Base-by-base conservation (phyloP, 2,113 vertebrate genomes). In the Tachuris rubrigastra region DNA sequence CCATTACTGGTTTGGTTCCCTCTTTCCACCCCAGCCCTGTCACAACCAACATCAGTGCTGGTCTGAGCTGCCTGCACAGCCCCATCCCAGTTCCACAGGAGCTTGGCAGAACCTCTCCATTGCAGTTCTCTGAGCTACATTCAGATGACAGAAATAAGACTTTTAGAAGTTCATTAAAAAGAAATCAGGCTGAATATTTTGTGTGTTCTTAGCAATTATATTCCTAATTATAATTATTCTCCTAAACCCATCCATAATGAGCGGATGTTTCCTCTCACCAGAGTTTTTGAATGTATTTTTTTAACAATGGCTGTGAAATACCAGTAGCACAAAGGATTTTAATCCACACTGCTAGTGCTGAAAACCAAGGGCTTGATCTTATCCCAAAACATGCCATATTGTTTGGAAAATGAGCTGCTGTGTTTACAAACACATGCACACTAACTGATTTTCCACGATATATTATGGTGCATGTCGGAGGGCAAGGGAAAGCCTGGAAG, bases 401-500 rank as follows among this genome's bases (percentile, higher is more conserved):
- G 53, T 50, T 63, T 55, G 53, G 56, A 74, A 47, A 74, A 76
- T 62, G 73, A 77, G 65, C 76, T 47, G 5, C 86, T 60, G 59
- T 93, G 93, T 94, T 91, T 63, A 84, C 93, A 83, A 91, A 81
- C 84, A 78, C n/a, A 20, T 7, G 56, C 44, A 37, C 46, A 1
- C 21, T 41, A 63, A 78, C 91, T 58, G 74, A 30, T 81, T 88
- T 74, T 60, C 79, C 71, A 37, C 80, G 19, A 19, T 72, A 10
- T 49, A 39, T 31, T 39, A 66, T 3, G 0, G 37, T 6, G 18
- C 8, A 2, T 65, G 79, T 78, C 65, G 17, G 87, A 76, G 92
- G 89, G 81, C 93, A 55, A 15, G 12, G 88, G 60, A 28, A n/a
- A 92, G 87, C 85, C 85, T 69, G 83, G 81, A 35, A 92, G 91